Base-by-base conservation (phyloP, 2,797 vertebrate genomes). In the Silurus lanzhouensis region DNA sequence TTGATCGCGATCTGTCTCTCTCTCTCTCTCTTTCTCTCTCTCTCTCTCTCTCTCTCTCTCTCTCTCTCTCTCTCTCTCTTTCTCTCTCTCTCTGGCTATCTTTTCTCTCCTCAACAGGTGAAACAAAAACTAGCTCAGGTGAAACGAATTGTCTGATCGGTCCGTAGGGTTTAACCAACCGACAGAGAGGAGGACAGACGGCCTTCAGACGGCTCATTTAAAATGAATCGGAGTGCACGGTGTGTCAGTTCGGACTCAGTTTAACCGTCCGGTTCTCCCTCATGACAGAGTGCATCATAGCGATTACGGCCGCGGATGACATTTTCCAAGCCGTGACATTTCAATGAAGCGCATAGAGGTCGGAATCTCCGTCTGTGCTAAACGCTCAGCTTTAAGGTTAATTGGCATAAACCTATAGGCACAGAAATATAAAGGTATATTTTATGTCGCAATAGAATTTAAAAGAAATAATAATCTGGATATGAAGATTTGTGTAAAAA, bases 271-370 rank as follows among this genome's bases (percentile, higher is more conserved):
- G 66, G 84, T 84, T 90, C 88, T 82, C 83, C 82, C 78, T 68
- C 83, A 85, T 83, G 84, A 88, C 84, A 83, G 86, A 87, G 81
- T 87, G 88, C 83, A 84, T 88, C 66, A 81, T 72, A 63, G 78
- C 76, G 86, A 85, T 88, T 86, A 85, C 67, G 44, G 85, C 72
- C 79, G 22, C 64, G 52, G 67, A 66, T 91, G 90, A 91, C 89
- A 91, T 91, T 91, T 89, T 87, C 88, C 1, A 64, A 84, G 86
- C 82, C 83, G 79, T 90, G 89, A 90, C 90, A 90, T 91, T 91
- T 91, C 87, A 87, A 82, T 87, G 81, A 72, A 64, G 70, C 55
- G 15, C 52, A 31, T 20, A 25, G 57, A 81, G 86, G 83, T 88
- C 86, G 85, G 88, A 72, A 63, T 22, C 83, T 81, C 57, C 25